Evolutionary conservation across 1,140 invertebrate species (phyloP).

Genomic region (Pseudomyrmex concolor): DNA sequence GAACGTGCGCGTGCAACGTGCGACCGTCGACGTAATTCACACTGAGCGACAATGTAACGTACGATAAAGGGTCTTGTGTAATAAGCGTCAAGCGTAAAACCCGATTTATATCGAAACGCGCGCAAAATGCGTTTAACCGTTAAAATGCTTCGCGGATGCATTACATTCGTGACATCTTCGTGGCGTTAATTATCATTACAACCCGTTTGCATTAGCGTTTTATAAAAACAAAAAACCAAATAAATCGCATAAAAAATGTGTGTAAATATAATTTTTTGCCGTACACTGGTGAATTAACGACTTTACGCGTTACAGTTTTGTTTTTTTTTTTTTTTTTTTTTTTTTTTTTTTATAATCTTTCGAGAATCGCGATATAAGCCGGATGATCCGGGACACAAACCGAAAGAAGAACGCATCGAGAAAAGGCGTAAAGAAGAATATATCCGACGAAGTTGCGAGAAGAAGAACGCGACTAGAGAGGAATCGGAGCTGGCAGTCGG

Average conservation of each 20-base stretch:
- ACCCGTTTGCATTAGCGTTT: neutral
- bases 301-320: neutral
- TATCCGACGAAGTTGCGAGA: slow-evolving; percentile 7
- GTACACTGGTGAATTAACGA: neutral
- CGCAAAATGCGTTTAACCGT: slow-evolving; percentile 26
- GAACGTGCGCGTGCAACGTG: neutral
- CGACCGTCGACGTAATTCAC: slow-evolving; percentile 48
- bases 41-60: slow-evolving; percentile 47
- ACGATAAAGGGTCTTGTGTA: slow-evolving; percentile 52
- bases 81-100: slow-evolving; percentile 57
- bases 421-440: slow-evolving; percentile 6
- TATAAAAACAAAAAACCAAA: neutral
- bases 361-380: slow-evolving; percentile 51
- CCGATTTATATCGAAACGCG: slow-evolving; percentile 55
- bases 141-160: slow-evolving; percentile 14
- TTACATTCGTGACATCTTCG: slow-evolving; percentile 29
- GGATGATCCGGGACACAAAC: slow-evolving; percentile 62
- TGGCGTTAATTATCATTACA: neutral
- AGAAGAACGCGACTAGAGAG: slow-evolving; percentile 14
- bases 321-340: no score
- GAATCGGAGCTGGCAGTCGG: slow-evolving; percentile 30
- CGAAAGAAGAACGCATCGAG: slow-evolving; percentile 13
- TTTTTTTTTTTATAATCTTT: no score
- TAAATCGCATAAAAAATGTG: neutral
- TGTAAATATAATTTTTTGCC: neutral